Evolutionary conservation across 2,888 invertebrate genomes (phyloP), one percentile per base, ranked within the genome.

Genomic region (Leptinotarsa haldemani): DNA sequence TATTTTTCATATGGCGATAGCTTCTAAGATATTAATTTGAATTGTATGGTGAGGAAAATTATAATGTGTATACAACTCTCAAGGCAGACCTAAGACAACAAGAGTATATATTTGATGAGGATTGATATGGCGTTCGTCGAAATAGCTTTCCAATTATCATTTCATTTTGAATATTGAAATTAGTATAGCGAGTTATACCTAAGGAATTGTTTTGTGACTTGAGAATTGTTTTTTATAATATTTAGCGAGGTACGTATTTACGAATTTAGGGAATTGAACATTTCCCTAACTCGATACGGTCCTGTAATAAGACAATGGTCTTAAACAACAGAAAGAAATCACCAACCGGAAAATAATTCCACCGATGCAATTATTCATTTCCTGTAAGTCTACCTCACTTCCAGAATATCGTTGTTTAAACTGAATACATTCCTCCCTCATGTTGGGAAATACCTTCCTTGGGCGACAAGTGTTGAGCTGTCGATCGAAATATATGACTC

Each of bases 291-390:
- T 22, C 58, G 72, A 65, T 75, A 30, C 77, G 64, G 52, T 16
- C 69, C 77, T 77, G 77, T 46, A 52, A 40, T n/a, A 40, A 48
- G 63, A 74, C 70, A 71, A 72, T 48, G 63, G 73, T 78, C 75
- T 77, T 75, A 69, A 70, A 74, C 61, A 61, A 80, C 79, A 78
- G 80, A 81, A 84, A 83, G 85, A 85, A 86, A 85, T 83, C 85
- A 85, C 83, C 82, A 80, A 84, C 85, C 85, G 85, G 85, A 85
- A 86, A 85, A 85, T 85, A 85, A 85, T 85, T 84, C 84, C 79
- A 79, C 79, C 79, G 78, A 79, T 79, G 84, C 85, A 86, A 86
- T 85, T 85, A 85, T 83, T 80, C 81, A 82, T 84, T 86, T 86
- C 86, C 86, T 77, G 84, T 77, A 79, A 80, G 83, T 82, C 80